phyloP scores from a whole-genome alignment of 2,888 invertebrate genomes.

The Agapetus fuscipes region DNA sequence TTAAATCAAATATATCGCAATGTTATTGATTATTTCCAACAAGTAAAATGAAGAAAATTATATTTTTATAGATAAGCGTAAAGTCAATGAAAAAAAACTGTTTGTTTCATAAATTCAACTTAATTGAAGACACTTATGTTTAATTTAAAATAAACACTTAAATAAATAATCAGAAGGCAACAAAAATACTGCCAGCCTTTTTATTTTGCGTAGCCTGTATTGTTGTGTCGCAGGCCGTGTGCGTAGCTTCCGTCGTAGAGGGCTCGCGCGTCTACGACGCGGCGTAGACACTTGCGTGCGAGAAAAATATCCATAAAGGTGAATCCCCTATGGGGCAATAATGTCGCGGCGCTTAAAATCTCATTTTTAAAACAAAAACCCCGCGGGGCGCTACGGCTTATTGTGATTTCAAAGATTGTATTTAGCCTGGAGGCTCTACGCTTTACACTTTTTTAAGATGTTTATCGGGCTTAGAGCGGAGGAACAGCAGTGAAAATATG shows the following conservation, averaged over 20 bases:
- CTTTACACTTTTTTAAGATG: conserved; percentile 6
- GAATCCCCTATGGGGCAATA: conserved; percentile 18
- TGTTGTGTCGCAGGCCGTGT: conserved; percentile 3
- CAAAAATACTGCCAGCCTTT: no score
- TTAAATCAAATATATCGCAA: no score
- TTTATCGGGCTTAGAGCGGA: conserved; percentile 1
- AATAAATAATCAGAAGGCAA: no score
- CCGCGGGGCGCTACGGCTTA: conserved; percentile 5
- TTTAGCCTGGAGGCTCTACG: background rate
- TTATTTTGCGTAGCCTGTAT: no score
- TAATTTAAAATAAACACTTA: no score
- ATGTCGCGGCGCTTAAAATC: conserved; percentile 20
- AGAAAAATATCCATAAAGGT: conserved; percentile 19
- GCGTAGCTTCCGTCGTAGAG: conserved; percentile 14
- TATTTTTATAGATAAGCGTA: no score
- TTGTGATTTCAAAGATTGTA: conserved; percentile 9
- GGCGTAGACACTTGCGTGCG: background rate
- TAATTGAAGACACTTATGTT: no score
- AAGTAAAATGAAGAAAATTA: no score
- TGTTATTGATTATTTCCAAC: no score
- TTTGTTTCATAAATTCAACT: no score
- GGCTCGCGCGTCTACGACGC: no score
- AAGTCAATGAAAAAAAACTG: no score
- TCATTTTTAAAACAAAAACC: conserved; percentile 20
- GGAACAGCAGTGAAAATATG: background rate